Evolutionary conservation across 2,888 invertebrate genomes (phyloP).

Genomic region (Apocheima hispidaria): DNA sequence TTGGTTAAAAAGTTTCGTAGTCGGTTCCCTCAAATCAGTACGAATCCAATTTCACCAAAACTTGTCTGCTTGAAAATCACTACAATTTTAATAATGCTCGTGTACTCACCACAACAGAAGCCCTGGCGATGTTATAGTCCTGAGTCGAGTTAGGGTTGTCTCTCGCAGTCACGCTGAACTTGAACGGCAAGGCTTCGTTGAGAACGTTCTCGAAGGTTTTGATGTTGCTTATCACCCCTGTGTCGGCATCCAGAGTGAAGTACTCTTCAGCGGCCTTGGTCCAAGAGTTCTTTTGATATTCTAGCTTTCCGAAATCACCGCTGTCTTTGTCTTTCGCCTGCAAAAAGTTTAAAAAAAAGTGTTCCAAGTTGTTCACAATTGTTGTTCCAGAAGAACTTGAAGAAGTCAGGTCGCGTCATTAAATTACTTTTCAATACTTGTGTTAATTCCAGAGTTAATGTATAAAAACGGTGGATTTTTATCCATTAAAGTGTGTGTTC

Average conservation of each 20-base stretch:
- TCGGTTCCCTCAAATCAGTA: no score
- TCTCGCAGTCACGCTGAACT: slow-evolving; percentile 89
- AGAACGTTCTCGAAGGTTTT: slow-evolving; percentile 90
- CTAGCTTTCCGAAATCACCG: slow-evolving; percentile 92
- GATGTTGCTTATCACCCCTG: slow-evolving; percentile 92
- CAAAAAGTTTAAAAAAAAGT: no score
- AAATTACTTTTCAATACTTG: no score
- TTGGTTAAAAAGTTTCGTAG: no score
- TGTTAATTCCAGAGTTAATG: no score
- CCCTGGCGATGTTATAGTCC: slow-evolving; percentile 87
- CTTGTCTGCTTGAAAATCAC: neutral
- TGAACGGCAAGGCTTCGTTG: slow-evolving; percentile 88
- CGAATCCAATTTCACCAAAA: neutral
- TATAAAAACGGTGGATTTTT: no score
- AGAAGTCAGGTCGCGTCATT: no score
- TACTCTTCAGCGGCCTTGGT: slow-evolving; percentile 86
- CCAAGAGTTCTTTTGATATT: slow-evolving; percentile 87
- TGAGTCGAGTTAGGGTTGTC: slow-evolving; percentile 90
- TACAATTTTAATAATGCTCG: neutral
- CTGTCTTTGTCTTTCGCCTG: slow-evolving; percentile 95
- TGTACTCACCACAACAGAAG: slow-evolving; percentile 87
- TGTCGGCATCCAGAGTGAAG: slow-evolving; percentile 90
- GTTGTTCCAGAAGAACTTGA: no score
- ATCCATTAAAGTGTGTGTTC: no score
- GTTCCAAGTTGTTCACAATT: no score